A percentile compares a stretch with the other conserved stretches of the same genome.
Evolutionary conservation across 2,888 invertebrate species (phyloP).

Genomic region (Argyresthia albistria): DNA sequence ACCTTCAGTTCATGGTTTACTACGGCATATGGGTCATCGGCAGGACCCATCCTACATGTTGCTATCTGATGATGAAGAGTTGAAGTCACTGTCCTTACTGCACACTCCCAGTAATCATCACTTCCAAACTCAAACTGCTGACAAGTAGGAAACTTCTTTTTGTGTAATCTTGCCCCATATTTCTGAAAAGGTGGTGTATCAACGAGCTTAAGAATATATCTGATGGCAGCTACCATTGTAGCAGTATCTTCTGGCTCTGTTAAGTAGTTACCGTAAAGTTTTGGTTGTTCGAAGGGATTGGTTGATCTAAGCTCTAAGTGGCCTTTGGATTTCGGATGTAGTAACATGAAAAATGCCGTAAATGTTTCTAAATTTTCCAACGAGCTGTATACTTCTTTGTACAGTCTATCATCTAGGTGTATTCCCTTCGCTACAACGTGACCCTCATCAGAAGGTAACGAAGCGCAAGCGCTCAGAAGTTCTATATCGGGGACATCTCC

Average conservation of each 20-base stretch:
- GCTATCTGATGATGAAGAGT: constrained; percentile 80
- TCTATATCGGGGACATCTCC: constrained; percentile 77
- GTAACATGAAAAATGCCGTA: constrained; percentile 64
- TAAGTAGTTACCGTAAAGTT: constrained; percentile 82
- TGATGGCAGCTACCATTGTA: constrained; percentile 72
- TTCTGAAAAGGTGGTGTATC: constrained; percentile 72
- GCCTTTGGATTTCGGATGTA: constrained; percentile 78
- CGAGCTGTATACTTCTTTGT: constrained; percentile 46
- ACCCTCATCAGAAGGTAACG: constrained; percentile 71
- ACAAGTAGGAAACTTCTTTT: constrained; percentile 70
- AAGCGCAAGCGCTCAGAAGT: constrained; percentile 70
- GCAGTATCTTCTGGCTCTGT: constrained; percentile 73
- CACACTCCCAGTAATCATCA: constrained; percentile 79
- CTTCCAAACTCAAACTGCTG: constrained; percentile 59
- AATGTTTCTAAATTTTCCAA: constrained; percentile 57
- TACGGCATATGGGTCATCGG: constrained; percentile 69
- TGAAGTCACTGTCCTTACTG: constrained; percentile 69
- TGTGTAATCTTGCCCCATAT: constrained; percentile 71
- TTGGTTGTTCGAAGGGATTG: constrained; percentile 77
- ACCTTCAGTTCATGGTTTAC: constrained; percentile 76
- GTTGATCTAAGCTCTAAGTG: constrained; percentile 73
- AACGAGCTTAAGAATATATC: constrained; percentile 67
- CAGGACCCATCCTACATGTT: constrained; percentile 79
- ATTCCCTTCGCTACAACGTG: constrained; percentile 45
- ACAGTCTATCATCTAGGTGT: constrained; percentile 47